Conservation (phyloP, 1,140 invertebrate species). For the Bombus difficillimus region DNA sequence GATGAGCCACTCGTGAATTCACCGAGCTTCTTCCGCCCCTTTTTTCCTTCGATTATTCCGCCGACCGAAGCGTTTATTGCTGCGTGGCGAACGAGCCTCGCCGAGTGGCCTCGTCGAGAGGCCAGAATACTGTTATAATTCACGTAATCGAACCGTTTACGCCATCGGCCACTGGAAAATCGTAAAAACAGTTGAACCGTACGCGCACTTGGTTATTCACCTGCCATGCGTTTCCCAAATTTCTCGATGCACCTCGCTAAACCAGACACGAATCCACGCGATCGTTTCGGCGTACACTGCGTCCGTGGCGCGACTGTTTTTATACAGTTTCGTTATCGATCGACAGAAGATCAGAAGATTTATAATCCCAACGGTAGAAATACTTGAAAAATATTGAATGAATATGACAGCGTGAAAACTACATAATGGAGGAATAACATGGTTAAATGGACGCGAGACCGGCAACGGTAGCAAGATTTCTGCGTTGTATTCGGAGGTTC, state of each 20-base stretch:
- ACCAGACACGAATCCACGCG: background rate
- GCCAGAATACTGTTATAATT: slow-evolving; percentile 61
- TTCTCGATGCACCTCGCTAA: background rate
- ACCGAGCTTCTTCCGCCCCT: background rate
- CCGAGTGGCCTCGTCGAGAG: slow-evolving; percentile 17
- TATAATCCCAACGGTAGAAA: background rate
- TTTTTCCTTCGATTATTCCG: slow-evolving; percentile 11
- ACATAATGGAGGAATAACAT: background rate
- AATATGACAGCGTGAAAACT: too few species aligned
- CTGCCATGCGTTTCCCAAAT: slow-evolving; percentile 5
- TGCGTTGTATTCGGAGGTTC: background rate
- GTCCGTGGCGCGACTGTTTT: background rate
- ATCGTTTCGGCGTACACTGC: background rate
- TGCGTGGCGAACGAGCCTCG: slow-evolving; percentile 7
- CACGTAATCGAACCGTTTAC: slow-evolving; percentile 52
- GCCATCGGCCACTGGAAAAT: slow-evolving; percentile 19
- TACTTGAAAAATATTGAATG: background rate
- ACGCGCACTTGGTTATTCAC: slow-evolving; percentile 10
- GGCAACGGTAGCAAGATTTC: background rate
- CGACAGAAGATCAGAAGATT: background rate
- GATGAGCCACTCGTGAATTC: slow-evolving; percentile 9
- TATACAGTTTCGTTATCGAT: background rate
- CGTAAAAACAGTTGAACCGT: slow-evolving; percentile 48
- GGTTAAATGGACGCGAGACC: background rate
- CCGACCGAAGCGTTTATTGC: background rate